These are phyloP conservation scores for Manis javanica DNA, from an alignment of 2,797 vertebrate species.

Conservation along the genomic window DNA sequence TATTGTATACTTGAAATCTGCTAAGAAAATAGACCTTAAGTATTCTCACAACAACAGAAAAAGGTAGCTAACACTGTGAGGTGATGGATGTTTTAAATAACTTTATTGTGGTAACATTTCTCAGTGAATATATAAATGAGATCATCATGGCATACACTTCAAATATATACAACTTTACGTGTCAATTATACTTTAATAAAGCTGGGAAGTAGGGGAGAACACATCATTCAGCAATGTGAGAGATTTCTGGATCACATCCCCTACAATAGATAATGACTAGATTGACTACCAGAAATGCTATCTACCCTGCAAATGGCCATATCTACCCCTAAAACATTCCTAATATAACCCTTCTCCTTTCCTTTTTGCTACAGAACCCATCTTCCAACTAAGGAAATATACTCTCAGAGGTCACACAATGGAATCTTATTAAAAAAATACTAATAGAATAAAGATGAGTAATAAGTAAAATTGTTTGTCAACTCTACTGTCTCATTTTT, in stretches of 20 bases:
- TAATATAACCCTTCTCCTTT: background rate
- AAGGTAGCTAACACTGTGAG: background rate
- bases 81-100: background rate
- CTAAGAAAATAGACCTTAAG: background rate
- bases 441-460: background rate
- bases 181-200: background rate
- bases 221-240: background rate
- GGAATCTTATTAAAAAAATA: background rate
- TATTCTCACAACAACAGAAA: background rate
- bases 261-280: background rate
- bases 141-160: background rate
- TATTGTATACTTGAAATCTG: background rate
- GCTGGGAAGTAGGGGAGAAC: background rate
- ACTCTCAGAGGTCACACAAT: background rate
- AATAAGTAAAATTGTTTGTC: background rate
- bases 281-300: background rate
- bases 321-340: background rate
- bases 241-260: background rate
- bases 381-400: background rate
- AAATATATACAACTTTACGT: background rate
- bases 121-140: background rate
- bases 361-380: background rate
- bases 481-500: background rate
- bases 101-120: background rate
- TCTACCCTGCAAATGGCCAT: background rate